Base-by-base conservation (phyloP, 2,888 invertebrate genomes). In the Dryomyza anilis region DNA sequence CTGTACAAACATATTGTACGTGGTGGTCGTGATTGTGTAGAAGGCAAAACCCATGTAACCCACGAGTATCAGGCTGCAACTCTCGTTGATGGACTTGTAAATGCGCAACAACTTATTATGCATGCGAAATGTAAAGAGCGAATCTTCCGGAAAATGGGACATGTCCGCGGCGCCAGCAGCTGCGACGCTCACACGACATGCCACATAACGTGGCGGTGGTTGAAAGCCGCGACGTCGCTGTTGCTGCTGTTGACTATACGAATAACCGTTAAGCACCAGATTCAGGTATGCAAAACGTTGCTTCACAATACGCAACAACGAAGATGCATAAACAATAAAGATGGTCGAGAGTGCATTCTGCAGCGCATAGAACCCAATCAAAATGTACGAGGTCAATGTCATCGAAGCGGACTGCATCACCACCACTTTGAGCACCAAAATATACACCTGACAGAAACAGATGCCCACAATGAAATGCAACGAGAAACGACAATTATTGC, bases 1-100 rank as follows among this genome's bases (percentile, higher is more conserved):
- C 67, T 81, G 79, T 1, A 82, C 77, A 59, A 81, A 81, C 0
- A 81, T 72, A 67, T 78, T 78, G n/a, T 81, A 81, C 14, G 79
- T 78, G 29, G 78, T 80, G 29, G 81, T 79, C 25, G 81, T 82
- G 46, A 82, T 80, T 19, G 76, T 76, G 63, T 81, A 81, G 65
- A 82, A 81, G 2, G 78, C 76, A 63, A 77, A 81, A 2, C 80
- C 81, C 75, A 82, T 74, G 63, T 79, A 80, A 33, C 76, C 74
- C 5, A 81, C 78, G 36, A 81, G 68, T 55, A 81, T 75, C 43
- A 81, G 65, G 57, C 79, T 81, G 69, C 77, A 79, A 33, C 76
- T 74, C 27, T 81, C 79, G 57, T 81, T 81, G 50, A 79, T 74
- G 48, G 71, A 67, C 64, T 79, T 80, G 53, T 76, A 80, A 25